A percentile compares a stretch with the other conserved stretches of the same genome.
Evolutionary conservation across 2,113 vertebrate species (phyloP).

Genomic region (Taurulus bubalis): DNA sequence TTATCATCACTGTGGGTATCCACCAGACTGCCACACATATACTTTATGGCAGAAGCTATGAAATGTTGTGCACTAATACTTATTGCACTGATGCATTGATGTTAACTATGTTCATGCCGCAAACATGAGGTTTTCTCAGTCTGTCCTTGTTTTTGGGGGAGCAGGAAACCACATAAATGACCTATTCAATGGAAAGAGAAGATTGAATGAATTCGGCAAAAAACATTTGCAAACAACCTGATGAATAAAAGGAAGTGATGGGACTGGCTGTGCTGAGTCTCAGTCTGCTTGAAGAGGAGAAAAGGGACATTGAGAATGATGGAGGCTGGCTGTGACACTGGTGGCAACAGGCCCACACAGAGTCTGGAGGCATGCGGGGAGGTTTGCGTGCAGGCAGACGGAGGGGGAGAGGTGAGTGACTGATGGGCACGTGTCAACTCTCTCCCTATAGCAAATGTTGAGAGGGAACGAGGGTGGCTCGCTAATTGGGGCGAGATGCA

Average conservation of each 20-base stretch:
- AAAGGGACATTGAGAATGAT: constrained; percentile 35
- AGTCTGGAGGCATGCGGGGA: constrained; percentile 31
- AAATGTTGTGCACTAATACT: not conserved
- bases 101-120: not conserved
- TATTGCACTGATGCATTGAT: not conserved
- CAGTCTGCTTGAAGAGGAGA: constrained; percentile 24
- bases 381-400: constrained; percentile 2
- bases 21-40: constrained; percentile 13
- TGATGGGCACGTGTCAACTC: constrained; percentile 74
- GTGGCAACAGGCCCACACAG: constrained; percentile 58
- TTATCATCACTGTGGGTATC: constrained; percentile 6
- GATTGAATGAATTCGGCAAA: constrained; percentile 1
- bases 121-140: not conserved
- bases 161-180: not conserved
- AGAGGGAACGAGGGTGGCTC: constrained; percentile 48
- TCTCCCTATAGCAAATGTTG: constrained; percentile 48
- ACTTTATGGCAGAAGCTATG: not conserved
- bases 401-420: constrained; percentile 57
- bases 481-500: constrained; percentile 78
- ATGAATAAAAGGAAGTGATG: not conserved
- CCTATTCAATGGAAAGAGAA: not conserved
- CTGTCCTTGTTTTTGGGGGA: not conserved
- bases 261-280: constrained; percentile 1
- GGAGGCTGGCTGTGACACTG: constrained; percentile 66
- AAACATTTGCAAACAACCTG: not conserved